Percentiles rank a stretch among this genome's conserved stretches.
Conservation (phyloP, 2,888 invertebrate genomes). For the Pandemis cinnamomeana region DNA sequence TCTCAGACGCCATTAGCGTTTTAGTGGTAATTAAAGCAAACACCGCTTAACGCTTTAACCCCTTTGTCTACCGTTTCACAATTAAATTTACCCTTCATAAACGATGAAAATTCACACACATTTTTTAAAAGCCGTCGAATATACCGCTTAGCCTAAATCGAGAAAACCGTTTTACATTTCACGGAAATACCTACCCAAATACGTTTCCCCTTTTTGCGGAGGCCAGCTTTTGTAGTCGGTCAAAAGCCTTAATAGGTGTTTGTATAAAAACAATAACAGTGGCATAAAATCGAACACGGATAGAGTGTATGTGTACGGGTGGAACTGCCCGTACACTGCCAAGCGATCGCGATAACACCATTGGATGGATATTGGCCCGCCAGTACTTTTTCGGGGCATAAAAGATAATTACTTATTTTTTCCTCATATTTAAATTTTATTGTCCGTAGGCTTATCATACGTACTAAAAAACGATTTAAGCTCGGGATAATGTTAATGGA, state of each 20-base stretch:
- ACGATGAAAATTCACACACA: constrained; percentile 52
- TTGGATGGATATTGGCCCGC: constrained; percentile 34
- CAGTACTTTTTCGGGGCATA: constrained; percentile 30
- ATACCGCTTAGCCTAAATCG: constrained; percentile 45
- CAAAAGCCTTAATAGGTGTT: constrained; percentile 43
- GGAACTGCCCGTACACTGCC: constrained; percentile 42
- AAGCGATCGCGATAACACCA: constrained; percentile 38
- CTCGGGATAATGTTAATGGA: constrained; percentile 9
- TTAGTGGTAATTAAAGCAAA: constrained; percentile 42
- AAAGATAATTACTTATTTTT: constrained; percentile 36
- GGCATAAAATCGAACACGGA: constrained; percentile 44
- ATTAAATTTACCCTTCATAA: constrained; percentile 50
- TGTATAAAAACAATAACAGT: constrained; percentile 44
- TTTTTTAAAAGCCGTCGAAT: constrained; percentile 55
- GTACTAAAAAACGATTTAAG: constrained; percentile 14
- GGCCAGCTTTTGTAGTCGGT: constrained; percentile 43
- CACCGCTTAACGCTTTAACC: constrained; percentile 38
- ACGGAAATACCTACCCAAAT: constrained; percentile 38
- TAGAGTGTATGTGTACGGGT: constrained; percentile 30
- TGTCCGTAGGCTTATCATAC: constrained; percentile 14
- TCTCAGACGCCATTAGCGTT: constrained; percentile 36
- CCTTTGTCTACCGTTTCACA: constrained; percentile 39
- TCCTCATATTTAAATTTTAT: constrained; percentile 4
- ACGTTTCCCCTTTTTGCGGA: constrained; percentile 39
- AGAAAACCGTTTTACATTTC: constrained; percentile 40